Conservation (phyloP, 2,888 invertebrate species). For the Watsonalla cultraria region DNA sequence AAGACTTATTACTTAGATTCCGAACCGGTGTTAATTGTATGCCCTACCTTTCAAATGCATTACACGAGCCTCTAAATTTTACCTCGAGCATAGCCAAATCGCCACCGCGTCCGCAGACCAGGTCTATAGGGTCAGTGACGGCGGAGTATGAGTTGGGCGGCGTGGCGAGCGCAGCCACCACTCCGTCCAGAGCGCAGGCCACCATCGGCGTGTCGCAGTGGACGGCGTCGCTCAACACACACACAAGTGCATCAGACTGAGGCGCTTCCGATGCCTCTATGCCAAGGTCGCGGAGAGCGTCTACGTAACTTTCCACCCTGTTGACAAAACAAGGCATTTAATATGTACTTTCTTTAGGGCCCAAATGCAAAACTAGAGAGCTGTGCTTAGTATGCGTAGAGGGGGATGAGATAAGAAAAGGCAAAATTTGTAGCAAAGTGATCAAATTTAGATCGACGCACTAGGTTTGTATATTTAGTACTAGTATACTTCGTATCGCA, state of each 20-base stretch:
- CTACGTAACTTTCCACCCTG: slow-evolving; percentile 82
- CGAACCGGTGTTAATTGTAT: too few species aligned
- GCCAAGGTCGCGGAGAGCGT: slow-evolving; percentile 83
- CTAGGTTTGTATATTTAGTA: too few species aligned
- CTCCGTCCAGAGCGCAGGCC: slow-evolving; percentile 58
- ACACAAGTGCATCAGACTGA: slow-evolving; percentile 55
- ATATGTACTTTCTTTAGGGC: not conserved
- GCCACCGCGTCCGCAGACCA: slow-evolving; percentile 89
- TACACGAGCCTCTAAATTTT: slow-evolving; percentile 1
- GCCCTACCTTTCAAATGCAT: not conserved
- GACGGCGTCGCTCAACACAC: slow-evolving; percentile 72
- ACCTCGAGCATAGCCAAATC: slow-evolving; percentile 87
- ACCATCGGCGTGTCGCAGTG: slow-evolving; percentile 74
- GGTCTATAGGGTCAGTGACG: slow-evolving; percentile 87
- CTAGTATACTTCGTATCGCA: too few species aligned
- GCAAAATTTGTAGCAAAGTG: too few species aligned
- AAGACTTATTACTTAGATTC: too few species aligned
- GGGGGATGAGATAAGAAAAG: too few species aligned
- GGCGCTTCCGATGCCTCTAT: slow-evolving; percentile 69
- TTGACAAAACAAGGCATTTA: slow-evolving; percentile 4
- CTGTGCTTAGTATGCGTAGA: too few species aligned
- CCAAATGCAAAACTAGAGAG: too few species aligned
- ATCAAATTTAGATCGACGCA: too few species aligned
- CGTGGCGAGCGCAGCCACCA: slow-evolving; percentile 79
- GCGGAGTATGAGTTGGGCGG: slow-evolving; percentile 91